Percentiles rank a stretch among this genome's conserved stretches.
These are phyloP conservation scores for Leptinotarsa juncta DNA, from an alignment of 2,888 invertebrate species.

Conservation along the genomic window DNA sequence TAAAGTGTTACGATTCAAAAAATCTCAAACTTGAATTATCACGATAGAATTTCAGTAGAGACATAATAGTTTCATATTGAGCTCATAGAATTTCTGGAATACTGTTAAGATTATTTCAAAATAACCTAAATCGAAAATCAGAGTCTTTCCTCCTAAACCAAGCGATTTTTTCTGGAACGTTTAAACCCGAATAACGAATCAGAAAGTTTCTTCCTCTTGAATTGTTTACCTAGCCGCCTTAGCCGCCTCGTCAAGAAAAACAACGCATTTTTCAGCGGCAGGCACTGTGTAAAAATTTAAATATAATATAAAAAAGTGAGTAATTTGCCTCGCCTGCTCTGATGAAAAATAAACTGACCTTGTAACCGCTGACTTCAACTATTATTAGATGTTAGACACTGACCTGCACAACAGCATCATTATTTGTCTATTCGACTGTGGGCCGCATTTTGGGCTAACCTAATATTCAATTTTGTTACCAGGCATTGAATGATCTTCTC, in stretches of 20 bases:
- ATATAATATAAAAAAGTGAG: neutral
- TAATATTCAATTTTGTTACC: neutral
- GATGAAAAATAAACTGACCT: conserved; percentile 32
- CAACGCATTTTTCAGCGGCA: neutral
- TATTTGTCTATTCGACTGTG: conserved; percentile 1
- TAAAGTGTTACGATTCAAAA: too few relatives aligned
- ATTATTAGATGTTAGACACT: conserved; percentile 40
- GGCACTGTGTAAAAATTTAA: neutral
- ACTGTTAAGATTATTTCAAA: too few relatives aligned
- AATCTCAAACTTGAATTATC: too few relatives aligned
- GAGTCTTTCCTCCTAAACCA: too few relatives aligned
- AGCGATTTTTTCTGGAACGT: too few relatives aligned
- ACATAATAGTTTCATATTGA: too few relatives aligned
- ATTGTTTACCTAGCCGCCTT: neutral
- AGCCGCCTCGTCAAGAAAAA: neutral
- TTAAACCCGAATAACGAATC: too few relatives aligned
- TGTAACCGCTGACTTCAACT: conserved; percentile 29
- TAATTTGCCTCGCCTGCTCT: neutral
- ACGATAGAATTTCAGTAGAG: too few relatives aligned
- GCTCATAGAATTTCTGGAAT: too few relatives aligned
- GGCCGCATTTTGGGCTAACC: neutral
- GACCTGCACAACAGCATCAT: conserved; percentile 36
- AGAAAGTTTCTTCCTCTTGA: neutral
- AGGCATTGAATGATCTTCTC: neutral
- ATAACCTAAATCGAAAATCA: too few relatives aligned